These are phyloP conservation scores for Ferdinandea cuprea DNA, from an alignment of 2,888 invertebrate species.

Conservation along the genomic window DNA sequence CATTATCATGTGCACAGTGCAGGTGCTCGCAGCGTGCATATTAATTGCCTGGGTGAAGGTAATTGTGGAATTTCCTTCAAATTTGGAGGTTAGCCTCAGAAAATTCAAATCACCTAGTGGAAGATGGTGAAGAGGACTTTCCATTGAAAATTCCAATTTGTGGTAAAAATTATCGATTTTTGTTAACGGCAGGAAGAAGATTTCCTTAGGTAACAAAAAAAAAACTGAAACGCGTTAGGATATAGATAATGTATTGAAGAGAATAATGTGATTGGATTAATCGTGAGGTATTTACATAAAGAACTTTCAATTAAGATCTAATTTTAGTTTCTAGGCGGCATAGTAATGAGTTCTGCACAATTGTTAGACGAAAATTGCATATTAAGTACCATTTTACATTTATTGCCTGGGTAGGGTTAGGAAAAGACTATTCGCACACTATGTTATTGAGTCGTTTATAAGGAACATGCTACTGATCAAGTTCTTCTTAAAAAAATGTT, in stretches of 20 bases:
- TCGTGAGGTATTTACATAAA: not conserved
- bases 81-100: conserved; percentile 12
- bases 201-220: no score
- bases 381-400: no score
- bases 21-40: conserved; percentile 33
- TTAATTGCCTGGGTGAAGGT: conserved; percentile 34
- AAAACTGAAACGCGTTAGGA: not conserved
- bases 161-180: not conserved
- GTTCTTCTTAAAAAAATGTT: no score
- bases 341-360: not conserved
- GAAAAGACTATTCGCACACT: no score
- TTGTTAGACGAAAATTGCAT: no score
- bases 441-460: no score
- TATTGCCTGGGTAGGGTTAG: no score
- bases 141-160: not conserved
- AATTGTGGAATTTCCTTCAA: conserved; percentile 34
- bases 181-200: no score
- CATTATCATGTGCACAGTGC: conserved; percentile 12
- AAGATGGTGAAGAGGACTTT: conserved; percentile 4
- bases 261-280: not conserved
- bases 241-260: not conserved
- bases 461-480: no score
- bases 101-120: conserved; percentile 3
- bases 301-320: not conserved
- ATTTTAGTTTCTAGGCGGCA: not conserved